Conservation (phyloP, 2,888 invertebrate genomes). For the Lysandra bellargus region DNA sequence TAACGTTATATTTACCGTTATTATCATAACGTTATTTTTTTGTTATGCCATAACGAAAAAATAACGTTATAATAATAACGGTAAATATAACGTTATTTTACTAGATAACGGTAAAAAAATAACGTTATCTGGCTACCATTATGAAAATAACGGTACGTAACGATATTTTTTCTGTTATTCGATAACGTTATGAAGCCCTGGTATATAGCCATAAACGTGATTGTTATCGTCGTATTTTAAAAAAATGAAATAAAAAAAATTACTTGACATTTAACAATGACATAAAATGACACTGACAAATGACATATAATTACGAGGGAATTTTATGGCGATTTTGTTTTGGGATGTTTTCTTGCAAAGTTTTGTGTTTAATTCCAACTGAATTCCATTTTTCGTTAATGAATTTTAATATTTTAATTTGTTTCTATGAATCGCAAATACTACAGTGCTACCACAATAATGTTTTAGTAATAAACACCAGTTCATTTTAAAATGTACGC, state of each 20-base stretch:
- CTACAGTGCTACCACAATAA: neutral
- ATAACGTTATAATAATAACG: too few species aligned
- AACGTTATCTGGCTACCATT: too few species aligned
- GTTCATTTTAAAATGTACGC: conserved; percentile 42
- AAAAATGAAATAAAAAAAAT: neutral
- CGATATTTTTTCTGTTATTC: too few species aligned
- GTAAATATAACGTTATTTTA: too few species aligned
- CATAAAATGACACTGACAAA: neutral
- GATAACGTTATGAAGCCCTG: too few species aligned
- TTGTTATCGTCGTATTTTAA: neutral
- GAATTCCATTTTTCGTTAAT: neutral
- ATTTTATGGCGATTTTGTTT: neutral
- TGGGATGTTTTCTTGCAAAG: neutral
- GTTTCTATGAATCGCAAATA: neutral
- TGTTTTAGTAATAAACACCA: neutral
- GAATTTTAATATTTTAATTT: neutral
- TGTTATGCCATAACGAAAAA: too few species aligned
- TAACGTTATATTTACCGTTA: too few species aligned
- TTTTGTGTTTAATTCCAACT: neutral
- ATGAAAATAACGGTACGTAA: too few species aligned
- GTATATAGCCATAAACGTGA: neutral
- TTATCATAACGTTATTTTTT: too few species aligned
- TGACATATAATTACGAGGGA: conserved; percentile 19
- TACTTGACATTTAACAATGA: neutral
- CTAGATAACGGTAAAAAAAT: too few species aligned